Conservation (phyloP, 37 sponge, comb jelly and placozoan species). For the Eunapius fragilis region DNA sequence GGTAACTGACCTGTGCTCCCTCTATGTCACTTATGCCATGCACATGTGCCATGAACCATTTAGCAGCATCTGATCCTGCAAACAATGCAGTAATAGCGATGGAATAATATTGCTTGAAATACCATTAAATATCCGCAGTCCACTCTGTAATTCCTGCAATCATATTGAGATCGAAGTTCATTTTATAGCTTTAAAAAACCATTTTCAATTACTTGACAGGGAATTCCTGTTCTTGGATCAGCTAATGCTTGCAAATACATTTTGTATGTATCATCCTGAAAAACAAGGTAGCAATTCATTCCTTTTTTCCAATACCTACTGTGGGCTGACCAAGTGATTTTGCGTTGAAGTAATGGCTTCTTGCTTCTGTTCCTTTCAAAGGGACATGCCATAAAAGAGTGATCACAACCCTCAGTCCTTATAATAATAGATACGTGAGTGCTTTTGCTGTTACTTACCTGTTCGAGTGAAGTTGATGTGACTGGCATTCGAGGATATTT, state of each 20-base stretch:
- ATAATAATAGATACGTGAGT: too few relatives aligned
- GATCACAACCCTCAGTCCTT: too few relatives aligned
- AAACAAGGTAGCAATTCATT: neutral
- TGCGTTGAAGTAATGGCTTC: neutral
- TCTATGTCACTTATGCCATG: constrained; percentile 50
- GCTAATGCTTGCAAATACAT: constrained; percentile 49
- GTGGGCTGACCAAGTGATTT: neutral
- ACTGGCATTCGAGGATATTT: neutral
- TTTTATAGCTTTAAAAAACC: neutral
- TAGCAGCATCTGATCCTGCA: constrained; percentile 54
- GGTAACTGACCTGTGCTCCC: constrained; percentile 38
- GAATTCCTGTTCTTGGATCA: constrained; percentile 68
- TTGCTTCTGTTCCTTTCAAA: too few relatives aligned
- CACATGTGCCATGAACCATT: constrained; percentile 79
- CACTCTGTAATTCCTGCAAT: constrained; percentile 21
- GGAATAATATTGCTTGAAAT: neutral
- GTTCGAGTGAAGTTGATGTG: too few relatives aligned
- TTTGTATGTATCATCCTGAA: constrained; percentile 11
- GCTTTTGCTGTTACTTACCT: too few relatives aligned
- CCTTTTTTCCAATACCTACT: neutral
- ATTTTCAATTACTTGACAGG: constrained; percentile 50
- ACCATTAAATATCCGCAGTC: constrained; percentile 59
- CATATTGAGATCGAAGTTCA: neutral
- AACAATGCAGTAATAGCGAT: neutral
- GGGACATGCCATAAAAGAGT: too few relatives aligned